These are phyloP conservation scores for Brevipalpus yothersi DNA, from an alignment of 1,140 invertebrate species.

Conservation along the genomic window DNA sequence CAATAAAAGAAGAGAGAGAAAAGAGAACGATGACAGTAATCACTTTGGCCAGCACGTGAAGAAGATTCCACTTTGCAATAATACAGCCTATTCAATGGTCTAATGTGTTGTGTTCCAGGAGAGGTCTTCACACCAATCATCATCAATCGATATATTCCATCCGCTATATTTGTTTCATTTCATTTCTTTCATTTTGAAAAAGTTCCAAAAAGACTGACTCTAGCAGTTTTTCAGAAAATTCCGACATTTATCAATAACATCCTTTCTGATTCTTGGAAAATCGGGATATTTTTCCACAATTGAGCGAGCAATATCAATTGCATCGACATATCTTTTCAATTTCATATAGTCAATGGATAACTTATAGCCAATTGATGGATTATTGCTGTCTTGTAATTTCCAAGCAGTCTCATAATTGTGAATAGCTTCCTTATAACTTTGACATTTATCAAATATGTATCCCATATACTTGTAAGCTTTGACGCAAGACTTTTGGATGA, in stretches of 20 bases:
- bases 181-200: too few relatives aligned
- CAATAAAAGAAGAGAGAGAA: too few relatives aligned
- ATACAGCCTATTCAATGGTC: too few relatives aligned
- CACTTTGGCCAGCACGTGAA: too few relatives aligned
- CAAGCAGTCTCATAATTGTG: constrained; percentile 58
- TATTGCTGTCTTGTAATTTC: constrained; percentile 48
- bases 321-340: constrained; percentile 60
- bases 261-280: constrained; percentile 70
- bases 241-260: constrained; percentile 81
- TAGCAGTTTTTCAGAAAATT: constrained; percentile 15
- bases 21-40: too few relatives aligned
- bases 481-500: constrained; percentile 34
- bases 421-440: constrained; percentile 63
- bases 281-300: constrained; percentile 54
- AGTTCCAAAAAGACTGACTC: too few relatives aligned
- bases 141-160: too few relatives aligned
- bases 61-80: too few relatives aligned
- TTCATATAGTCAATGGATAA: constrained; percentile 76
- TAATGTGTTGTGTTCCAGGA: too few relatives aligned
- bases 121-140: too few relatives aligned
- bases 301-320: constrained; percentile 56
- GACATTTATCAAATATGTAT: constrained; percentile 69
- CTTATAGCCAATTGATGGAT: constrained; percentile 64
- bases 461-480: constrained; percentile 74
- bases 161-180: too few relatives aligned